Percentiles rank a stretch among this genome's conserved stretches.
Conservation (phyloP, 64 coral and sea anemone genomes). For the Pocillopora damicornis region DNA sequence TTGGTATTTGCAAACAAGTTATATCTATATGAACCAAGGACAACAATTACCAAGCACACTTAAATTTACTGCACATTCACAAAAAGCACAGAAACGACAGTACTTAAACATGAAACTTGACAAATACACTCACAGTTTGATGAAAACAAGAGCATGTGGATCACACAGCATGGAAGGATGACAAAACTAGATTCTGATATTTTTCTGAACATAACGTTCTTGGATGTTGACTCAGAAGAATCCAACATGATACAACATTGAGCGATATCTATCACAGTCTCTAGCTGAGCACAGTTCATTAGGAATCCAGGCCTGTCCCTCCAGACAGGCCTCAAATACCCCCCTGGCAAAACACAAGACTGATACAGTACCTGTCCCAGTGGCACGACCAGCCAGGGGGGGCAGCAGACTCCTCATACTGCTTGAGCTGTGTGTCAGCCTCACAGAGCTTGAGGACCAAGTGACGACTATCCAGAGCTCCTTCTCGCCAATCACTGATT, state of each 20-base stretch:
- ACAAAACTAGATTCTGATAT: neutral
- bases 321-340: conserved; percentile 52
- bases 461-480: conserved; percentile 74
- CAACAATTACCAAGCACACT: too few species aligned
- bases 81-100: neutral
- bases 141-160: neutral
- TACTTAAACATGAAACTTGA: neutral
- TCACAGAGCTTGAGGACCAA: conserved; percentile 76
- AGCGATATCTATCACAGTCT: conserved; percentile 17
- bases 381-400: conserved; percentile 98
- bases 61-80: neutral
- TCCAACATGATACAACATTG: conserved; percentile 7
- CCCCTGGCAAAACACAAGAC: conserved; percentile 87
- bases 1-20: too few species aligned
- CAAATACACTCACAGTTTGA: too few species aligned
- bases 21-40: neutral
- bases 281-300: conserved; percentile 30
- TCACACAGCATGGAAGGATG: neutral
- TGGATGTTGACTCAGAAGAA: neutral
- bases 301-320: conserved; percentile 13
- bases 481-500: conserved; percentile 95
- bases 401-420: conserved; percentile 91
- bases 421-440: conserved; percentile 74
- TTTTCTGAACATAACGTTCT: neutral
- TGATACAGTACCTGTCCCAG: conserved; percentile 99